phyloP scores from a whole-genome alignment of 2,113 vertebrate genomes.

The Anolis sagrei region DNA sequence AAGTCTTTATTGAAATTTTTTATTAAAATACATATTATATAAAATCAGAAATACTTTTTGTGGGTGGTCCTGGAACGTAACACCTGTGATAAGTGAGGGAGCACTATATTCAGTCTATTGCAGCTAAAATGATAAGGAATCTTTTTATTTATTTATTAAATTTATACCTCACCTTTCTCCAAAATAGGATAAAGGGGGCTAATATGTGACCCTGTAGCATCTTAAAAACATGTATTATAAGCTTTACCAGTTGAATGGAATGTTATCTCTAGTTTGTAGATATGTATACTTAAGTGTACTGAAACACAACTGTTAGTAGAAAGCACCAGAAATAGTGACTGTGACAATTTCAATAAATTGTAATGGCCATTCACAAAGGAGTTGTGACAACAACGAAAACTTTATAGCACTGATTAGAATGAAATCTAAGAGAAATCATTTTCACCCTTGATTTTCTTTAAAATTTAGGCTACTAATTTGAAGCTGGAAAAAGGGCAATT shows the following conservation, averaged over 20 bases:
- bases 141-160: not conserved
- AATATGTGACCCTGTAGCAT: not conserved
- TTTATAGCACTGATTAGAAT: not conserved
- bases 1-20: too few relatives aligned
- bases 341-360: not conserved
- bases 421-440: not conserved
- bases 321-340: not conserved
- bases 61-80: too few relatives aligned
- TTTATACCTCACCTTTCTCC: not conserved
- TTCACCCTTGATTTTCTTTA: not conserved
- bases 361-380: not conserved
- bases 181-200: not conserved
- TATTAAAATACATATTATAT: too few relatives aligned
- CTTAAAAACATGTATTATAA: not conserved
- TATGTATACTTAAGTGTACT: not conserved
- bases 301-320: not conserved
- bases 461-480: not conserved
- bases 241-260: not conserved
- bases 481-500: too few relatives aligned
- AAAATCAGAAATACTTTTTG: too few relatives aligned
- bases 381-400: not conserved
- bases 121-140: not conserved
- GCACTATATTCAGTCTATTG: too few relatives aligned
- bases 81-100: too few relatives aligned
- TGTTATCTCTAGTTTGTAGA: not conserved